These are phyloP conservation scores for Hephaestus fuliginosus DNA, from an alignment of 2,797 vertebrate species.

Conservation along the genomic window DNA sequence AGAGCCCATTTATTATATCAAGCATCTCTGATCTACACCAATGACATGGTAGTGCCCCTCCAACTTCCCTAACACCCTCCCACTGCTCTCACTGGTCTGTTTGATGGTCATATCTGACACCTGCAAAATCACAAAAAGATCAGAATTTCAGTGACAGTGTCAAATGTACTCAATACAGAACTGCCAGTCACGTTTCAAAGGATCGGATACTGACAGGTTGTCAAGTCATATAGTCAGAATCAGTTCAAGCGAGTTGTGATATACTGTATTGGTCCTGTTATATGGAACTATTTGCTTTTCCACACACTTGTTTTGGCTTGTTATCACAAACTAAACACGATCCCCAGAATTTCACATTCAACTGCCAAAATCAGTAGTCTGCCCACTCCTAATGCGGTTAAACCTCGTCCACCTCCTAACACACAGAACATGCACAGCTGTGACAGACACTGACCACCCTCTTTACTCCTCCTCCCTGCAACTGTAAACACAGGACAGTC, in stretches of 20 bases:
- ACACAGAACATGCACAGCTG: not conserved
- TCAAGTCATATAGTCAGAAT: slow-evolving; percentile 6
- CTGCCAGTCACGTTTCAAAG: slow-evolving; percentile 21
- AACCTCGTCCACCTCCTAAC: slow-evolving; percentile 3
- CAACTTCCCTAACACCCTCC: not conserved
- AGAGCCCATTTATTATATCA: slow-evolving; percentile 15
- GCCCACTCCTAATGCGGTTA: too few relatives aligned
- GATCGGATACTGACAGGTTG: slow-evolving; percentile 2
- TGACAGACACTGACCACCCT: not conserved
- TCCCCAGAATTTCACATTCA: not conserved
- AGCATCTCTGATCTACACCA: slow-evolving; percentile 11
- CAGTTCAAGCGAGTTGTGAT: not conserved
- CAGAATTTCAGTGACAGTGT: not conserved
- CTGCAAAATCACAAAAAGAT: slow-evolving; percentile 17
- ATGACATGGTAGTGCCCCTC: not conserved
- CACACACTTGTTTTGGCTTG: not conserved
- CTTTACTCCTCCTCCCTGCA: slow-evolving; percentile 14
- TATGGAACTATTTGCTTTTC: not conserved
- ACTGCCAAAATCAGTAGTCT: not conserved
- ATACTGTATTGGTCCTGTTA: not conserved
- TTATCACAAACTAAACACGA: slow-evolving; percentile 2
- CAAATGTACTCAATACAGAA: not conserved
- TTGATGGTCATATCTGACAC: slow-evolving; percentile 20
- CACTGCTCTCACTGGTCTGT: not conserved
- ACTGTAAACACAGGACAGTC: slow-evolving; percentile 8